phyloP scores from a whole-genome alignment of 2,797 vertebrate species.

The Chaenodraco wilsoni region DNA sequence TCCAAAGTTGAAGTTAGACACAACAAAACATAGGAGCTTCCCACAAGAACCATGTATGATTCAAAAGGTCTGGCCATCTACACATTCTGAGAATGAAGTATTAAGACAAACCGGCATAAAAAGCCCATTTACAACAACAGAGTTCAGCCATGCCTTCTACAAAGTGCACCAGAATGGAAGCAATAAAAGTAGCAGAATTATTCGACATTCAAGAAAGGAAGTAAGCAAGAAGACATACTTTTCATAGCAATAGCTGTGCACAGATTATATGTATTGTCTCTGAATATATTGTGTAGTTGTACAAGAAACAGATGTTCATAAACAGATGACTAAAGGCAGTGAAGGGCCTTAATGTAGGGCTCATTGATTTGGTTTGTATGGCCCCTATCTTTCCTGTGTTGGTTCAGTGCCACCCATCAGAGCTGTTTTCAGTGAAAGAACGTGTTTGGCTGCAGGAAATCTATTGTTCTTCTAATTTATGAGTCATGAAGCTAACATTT shows the following conservation, averaged over 20 bases:
- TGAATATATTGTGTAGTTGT: background rate
- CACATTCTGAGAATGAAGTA: slow-evolving; percentile 58
- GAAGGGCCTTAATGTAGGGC: too few relatives aligned
- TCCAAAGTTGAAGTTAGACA: background rate
- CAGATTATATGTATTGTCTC: background rate
- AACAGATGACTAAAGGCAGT: background rate
- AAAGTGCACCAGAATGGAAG: slow-evolving; percentile 1
- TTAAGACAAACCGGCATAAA: slow-evolving; percentile 57
- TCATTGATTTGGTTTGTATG: background rate
- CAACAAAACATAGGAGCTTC: background rate
- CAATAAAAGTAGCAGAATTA: background rate
- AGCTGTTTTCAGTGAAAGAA: background rate
- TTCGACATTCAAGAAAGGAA: too few relatives aligned
- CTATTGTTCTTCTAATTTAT: background rate
- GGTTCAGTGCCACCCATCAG: too few relatives aligned
- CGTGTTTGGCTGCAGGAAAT: too few relatives aligned
- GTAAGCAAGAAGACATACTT: too few relatives aligned
- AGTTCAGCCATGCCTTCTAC: slow-evolving; percentile 7
- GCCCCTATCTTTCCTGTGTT: background rate
- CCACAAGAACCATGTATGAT: background rate
- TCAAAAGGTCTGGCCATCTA: background rate
- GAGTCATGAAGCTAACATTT: background rate
- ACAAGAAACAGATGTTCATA: background rate
- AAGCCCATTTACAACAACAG: slow-evolving; percentile 27
- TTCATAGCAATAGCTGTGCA: background rate